Evolutionary conservation across 2,888 invertebrate genomes (phyloP).

Genomic region (Tetanocera ferruginea): DNA sequence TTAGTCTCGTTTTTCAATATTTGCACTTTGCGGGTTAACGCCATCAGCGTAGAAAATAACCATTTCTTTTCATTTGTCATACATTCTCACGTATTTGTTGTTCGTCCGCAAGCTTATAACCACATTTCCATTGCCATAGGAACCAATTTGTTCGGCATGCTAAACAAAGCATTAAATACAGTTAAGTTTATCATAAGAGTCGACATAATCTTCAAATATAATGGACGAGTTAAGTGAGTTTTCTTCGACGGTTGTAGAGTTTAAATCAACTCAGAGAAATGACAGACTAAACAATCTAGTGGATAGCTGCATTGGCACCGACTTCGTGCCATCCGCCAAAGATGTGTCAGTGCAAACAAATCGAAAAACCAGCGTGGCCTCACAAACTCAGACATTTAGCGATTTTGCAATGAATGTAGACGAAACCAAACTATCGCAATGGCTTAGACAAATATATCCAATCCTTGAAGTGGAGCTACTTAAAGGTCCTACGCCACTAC

Average conservation of each 20-base stretch:
- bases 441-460: constrained; percentile 71
- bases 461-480: constrained; percentile 70
- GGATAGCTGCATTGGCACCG: constrained; percentile 61
- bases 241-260: constrained; percentile 71
- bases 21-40: too few relatives aligned
- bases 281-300: constrained; percentile 65
- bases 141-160: background rate
- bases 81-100: too few relatives aligned
- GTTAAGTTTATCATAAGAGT: background rate
- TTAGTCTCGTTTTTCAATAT: too few relatives aligned
- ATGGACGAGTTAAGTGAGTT: constrained; percentile 71
- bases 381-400: constrained; percentile 67
- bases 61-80: too few relatives aligned
- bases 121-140: constrained; percentile 12
- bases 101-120: too few relatives aligned
- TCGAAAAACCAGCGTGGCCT: constrained; percentile 53
- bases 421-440: constrained; percentile 70
- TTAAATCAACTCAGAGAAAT: constrained; percentile 69
- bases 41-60: too few relatives aligned
- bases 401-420: constrained; percentile 56
- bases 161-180: background rate
- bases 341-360: constrained; percentile 57
- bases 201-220: background rate
- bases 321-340: constrained; percentile 53
- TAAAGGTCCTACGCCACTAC: constrained; percentile 63